Percentiles rank a stretch among this genome's conserved stretches.
Conservation (phyloP, 2,113 vertebrate genomes). For the Calyptommatus sinebrachiatus region DNA sequence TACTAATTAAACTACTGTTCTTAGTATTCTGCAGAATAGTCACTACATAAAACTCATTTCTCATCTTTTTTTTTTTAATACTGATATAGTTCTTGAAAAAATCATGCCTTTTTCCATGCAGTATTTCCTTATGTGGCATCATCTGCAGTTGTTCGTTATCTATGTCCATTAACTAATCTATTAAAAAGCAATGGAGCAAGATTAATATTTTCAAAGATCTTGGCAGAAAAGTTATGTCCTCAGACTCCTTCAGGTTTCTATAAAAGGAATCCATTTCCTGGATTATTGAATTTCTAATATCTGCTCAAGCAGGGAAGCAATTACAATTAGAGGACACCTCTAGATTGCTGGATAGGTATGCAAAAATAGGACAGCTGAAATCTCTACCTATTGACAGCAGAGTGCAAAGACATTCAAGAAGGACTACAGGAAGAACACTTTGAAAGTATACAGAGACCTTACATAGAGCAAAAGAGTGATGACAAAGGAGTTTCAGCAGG, state of each 20-base stretch:
- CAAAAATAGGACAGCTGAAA: not conserved
- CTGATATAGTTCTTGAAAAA: not conserved
- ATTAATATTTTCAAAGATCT: not conserved
- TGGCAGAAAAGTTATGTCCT: not conserved
- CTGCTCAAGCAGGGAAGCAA: conserved; percentile 10
- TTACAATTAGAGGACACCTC: not conserved
- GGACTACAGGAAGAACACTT: not conserved
- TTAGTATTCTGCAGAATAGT: not conserved
- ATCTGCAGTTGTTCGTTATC: not conserved
- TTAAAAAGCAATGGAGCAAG: not conserved
- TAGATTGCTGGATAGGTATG: not conserved
- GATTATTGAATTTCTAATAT: conserved; percentile 7
- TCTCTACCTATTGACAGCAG: not conserved
- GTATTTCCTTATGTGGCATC: not conserved
- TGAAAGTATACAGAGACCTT: not conserved
- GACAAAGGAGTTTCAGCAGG: not conserved
- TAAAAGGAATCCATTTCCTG: not conserved
- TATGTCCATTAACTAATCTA: not conserved
- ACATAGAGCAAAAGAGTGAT: not conserved
- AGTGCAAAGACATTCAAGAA: conserved; percentile 6
- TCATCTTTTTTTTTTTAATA: too few species aligned
- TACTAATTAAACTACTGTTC: not conserved
- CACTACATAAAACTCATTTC: too few species aligned
- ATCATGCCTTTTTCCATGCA: not conserved
- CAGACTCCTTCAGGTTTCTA: not conserved